phyloP scores from a whole-genome alignment of 2,113 vertebrate genomes.

The Microcebus ravelobensis region DNA sequence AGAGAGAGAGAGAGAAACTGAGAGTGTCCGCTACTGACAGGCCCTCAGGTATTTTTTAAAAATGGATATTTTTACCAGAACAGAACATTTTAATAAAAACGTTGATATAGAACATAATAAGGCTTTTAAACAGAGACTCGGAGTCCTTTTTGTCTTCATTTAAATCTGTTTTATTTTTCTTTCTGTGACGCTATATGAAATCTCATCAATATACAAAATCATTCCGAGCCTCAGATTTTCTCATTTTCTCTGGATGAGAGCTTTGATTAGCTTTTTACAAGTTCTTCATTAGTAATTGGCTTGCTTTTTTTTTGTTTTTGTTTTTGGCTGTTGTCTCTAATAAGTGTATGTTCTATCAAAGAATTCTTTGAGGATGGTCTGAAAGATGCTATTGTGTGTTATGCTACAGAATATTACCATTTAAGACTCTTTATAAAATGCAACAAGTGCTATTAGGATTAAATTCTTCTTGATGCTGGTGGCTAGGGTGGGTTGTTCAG shows the following conservation, averaged over 20 bases:
- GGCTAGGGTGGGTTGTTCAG: conserved; percentile 2
- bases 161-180: conserved; percentile 69
- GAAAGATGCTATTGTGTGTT: conserved; percentile 35
- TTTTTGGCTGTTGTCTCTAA: conserved; percentile 69
- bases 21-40: neutral
- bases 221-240: conserved; percentile 67
- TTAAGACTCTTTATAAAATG: conserved; percentile 49
- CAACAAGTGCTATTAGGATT: conserved; percentile 63
- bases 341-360: conserved; percentile 69
- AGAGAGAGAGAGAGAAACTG: neutral
- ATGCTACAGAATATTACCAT: conserved; percentile 30
- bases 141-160: conserved; percentile 45
- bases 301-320: conserved; percentile 58
- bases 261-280: conserved; percentile 80
- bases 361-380: conserved; percentile 64
- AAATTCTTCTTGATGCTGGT: conserved; percentile 43
- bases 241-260: conserved; percentile 81
- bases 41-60: neutral
- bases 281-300: conserved; percentile 77
- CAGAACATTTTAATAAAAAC: conserved; percentile 57
- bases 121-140: conserved; percentile 38
- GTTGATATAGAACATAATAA: conserved; percentile 38
- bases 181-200: conserved; percentile 67
- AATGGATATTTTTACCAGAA: neutral
- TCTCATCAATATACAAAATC: conserved; percentile 78